Evolutionary conservation across 2,888 invertebrate genomes (phyloP), one percentile per base, ranked within the genome.

Genomic region (Steromphala cineraria): DNA sequence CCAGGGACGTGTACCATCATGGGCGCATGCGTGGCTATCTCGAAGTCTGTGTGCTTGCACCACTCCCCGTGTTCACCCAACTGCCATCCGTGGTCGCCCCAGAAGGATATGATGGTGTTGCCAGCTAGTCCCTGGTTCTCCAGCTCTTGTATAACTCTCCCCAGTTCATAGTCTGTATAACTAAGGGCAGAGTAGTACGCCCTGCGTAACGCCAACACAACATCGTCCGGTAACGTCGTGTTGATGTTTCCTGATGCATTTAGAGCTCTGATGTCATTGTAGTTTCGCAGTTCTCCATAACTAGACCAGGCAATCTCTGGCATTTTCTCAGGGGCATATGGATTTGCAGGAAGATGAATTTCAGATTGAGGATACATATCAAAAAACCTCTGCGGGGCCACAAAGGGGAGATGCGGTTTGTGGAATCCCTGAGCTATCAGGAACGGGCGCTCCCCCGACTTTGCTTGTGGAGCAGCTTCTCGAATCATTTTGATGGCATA

Each of bases 401-500:
- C 56, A 74, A 86, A 87, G 2, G 87, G 86, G 13, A 88, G 79
- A 78, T 88, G 87, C 8, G 87, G 87, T 71, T 84, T 86, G n/a
- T 82, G 82, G 79, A 87, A 87, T 0, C 88, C 88, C 0, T 85
- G 84, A 0, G 88, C 88, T 17, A 88, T 53, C 55, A 88, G 87
- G 80, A 88, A 86, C 0, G 87, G 87, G 67, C 83, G 78, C 7
- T 78, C 75, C 5, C 71, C 80, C 96, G 96, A 94, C 86, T 97
- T 93, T 94, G 96, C 97, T 91, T 95, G 15, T 10, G 76, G 53
- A 0, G 76, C 94, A 84, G 93, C 91, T 0, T 97, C 98, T 94
- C 96, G 97, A 89, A 96, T 97, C 17, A 97, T 94, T 93, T 87
- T 98, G 96, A 85, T 75, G 8, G 86, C 84, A 53, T 77, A 46